Percentiles rank a stretch among this genome's conserved stretches.
phyloP scores from a whole-genome alignment of 2,113 vertebrate genomes.

The Stegostoma tigrinum region DNA sequence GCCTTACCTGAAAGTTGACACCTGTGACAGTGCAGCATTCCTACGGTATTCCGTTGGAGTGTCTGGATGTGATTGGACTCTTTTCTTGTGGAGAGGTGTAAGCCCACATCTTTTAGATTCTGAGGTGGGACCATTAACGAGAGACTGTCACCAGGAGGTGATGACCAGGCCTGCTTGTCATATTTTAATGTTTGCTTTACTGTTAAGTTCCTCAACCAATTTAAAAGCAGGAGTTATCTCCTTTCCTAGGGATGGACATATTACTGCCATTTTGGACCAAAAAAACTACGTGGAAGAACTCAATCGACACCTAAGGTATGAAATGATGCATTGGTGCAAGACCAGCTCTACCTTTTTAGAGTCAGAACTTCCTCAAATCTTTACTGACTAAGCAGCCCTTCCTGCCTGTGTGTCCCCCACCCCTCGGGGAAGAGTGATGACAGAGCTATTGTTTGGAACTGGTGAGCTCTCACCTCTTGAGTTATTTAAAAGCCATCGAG shows the following conservation, averaged over 20 bases:
- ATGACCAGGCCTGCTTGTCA: neutral
- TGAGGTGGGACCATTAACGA: neutral
- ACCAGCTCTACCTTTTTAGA: no score
- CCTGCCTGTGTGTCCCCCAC: no score
- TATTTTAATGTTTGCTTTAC: neutral
- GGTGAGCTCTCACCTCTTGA: neutral
- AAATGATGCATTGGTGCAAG: neutral
- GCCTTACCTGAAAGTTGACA: neutral
- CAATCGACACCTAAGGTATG: constrained; percentile 91
- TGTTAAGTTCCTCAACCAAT: neutral
- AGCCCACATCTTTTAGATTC: neutral
- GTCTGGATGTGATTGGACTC: neutral
- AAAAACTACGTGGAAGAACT: constrained; percentile 98
- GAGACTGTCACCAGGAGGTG: neutral
- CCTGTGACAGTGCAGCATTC: neutral
- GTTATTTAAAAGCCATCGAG: neutral
- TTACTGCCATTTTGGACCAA: constrained; percentile 96
- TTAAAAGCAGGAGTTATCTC: neutral
- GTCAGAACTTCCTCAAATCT: neutral
- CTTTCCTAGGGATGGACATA: constrained; percentile 78
- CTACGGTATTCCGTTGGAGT: neutral
- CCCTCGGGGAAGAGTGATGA: neutral
- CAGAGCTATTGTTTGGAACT: neutral
- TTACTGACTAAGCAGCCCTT: neutral
- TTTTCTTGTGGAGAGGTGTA: neutral